Evolutionary conservation across 2,113 vertebrate genomes (phyloP), one percentile per base, ranked within the genome.

Genomic region (Antidorcas marsupialis): DNA sequence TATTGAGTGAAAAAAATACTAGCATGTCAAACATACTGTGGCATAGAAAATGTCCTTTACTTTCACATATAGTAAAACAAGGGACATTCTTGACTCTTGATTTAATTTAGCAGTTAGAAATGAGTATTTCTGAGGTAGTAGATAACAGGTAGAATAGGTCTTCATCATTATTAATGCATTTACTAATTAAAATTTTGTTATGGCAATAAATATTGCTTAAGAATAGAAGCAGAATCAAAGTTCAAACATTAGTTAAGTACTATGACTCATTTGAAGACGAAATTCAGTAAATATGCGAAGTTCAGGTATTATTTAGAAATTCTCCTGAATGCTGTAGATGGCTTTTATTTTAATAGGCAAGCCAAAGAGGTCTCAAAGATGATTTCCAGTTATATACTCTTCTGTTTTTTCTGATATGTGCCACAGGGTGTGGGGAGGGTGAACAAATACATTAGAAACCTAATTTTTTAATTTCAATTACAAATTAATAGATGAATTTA

Each of bases 261-360:
- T 64, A 59, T 30, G 92, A 53, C 16, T 91, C 14, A 30, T 89
- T 82, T 62, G 53, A 39, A 64, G 86, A 87, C 96, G 8, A 93
- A 95, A 92, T 88, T 92, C 64, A 64, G 15, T 85, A 25, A 89
- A 45, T 13, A 87, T 97, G 14, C 67, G 84, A 93, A 4, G 30
- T 95, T 88, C 23, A 84, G 14, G 39, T 94, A 16, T 5, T 96
- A 93, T 74, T 96, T 95, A 97, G 21, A 93, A 95, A 28, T 91
- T 78, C 76, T 47, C n/a, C 53, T 43, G 30, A 43, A 91, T 2
- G 19, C 45, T 92, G 3, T 94, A 97, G 27, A 39, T 88, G 14
- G 74, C 8, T 89, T 96, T 59, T 96, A 53, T 96, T 97, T 84
- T 97, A 94, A 27, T 67, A 5, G 27, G 71, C 62, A 98, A 89